A percentile compares a stretch with the other conserved stretches of the same genome.
Evolutionary conservation across 2,113 vertebrate species (phyloP).

Genomic region (Ammodytes dubius): DNA sequence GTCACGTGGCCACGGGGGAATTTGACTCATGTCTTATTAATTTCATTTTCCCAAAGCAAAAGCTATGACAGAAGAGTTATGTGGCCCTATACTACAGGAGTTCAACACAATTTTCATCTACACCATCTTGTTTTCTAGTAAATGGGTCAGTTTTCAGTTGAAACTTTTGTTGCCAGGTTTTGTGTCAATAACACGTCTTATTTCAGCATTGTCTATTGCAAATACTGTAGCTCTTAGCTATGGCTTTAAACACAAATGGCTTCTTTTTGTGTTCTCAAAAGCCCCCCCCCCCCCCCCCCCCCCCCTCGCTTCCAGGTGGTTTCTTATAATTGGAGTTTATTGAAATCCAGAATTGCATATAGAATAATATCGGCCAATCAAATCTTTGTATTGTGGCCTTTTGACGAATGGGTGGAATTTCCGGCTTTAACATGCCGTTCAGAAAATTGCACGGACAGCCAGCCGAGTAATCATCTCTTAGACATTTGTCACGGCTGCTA

Average conservation of each 20-base stretch:
- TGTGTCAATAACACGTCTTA: constrained; percentile 7
- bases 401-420: not conserved
- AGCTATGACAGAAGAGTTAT: constrained; percentile 19
- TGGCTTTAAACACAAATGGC: constrained; percentile 1
- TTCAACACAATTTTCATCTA: no score
- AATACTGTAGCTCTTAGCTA: constrained; percentile 2
- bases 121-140: no score
- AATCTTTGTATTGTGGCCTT: constrained; percentile 8
- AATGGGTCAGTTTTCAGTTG: no score
- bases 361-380: not conserved
- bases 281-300: no score
- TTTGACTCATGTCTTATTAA: constrained; percentile 36
- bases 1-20: constrained; percentile 72
- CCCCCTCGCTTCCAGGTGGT: no score
- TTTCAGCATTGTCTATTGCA: constrained; percentile 8
- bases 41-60: constrained; percentile 16
- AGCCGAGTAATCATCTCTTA: constrained; percentile 57
- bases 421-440: constrained; percentile 3
- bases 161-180: not conserved
- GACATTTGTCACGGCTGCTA: constrained; percentile 70
- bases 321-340: not conserved
- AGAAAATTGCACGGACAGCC: constrained; percentile 52
- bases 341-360: not conserved
- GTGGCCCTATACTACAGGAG: not conserved
- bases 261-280: constrained; percentile 4